phyloP scores from a whole-genome alignment of 2,113 vertebrate genomes.

The Cyphotilapia sp. region DNA sequence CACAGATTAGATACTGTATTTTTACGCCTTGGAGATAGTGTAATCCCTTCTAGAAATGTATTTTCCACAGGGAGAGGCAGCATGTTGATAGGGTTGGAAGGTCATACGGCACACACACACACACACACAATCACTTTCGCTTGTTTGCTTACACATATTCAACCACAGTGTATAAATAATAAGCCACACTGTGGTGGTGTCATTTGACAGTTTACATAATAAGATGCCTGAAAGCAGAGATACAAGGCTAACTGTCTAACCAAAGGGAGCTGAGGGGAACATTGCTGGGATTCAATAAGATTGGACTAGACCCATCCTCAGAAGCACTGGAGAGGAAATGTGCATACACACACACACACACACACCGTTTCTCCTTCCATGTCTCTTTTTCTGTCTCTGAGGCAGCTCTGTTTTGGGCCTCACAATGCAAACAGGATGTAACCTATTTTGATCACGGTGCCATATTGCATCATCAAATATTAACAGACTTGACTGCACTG shows the following conservation, averaged over 20 bases:
- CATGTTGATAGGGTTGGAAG: slow-evolving; percentile 47
- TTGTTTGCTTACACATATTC: slow-evolving; percentile 14
- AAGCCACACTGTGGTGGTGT: slow-evolving; percentile 21
- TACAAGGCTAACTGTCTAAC: slow-evolving; percentile 40
- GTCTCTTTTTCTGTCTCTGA: slow-evolving; percentile 26
- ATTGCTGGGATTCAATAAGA: slow-evolving; percentile 46
- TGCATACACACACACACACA: background rate
- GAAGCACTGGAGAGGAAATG: slow-evolving; percentile 28
- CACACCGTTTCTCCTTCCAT: background rate
- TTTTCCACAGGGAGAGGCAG: slow-evolving; percentile 25
- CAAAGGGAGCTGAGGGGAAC: slow-evolving; percentile 34
- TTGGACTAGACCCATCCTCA: slow-evolving; percentile 45
- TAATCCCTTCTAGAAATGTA: slow-evolving; percentile 29
- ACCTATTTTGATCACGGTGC: slow-evolving; percentile 72
- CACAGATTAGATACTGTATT: background rate
- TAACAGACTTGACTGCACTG: slow-evolving; percentile 53
- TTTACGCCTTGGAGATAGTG: slow-evolving; percentile 5
- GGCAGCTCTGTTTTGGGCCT: slow-evolving; percentile 50
- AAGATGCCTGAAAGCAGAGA: slow-evolving; percentile 23
- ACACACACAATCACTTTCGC: background rate
- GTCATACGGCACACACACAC: background rate
- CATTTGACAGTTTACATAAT: slow-evolving; percentile 52
- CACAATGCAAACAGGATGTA: slow-evolving; percentile 69
- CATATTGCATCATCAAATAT: slow-evolving; percentile 80
- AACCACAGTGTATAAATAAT: slow-evolving; percentile 31